Base-by-base conservation (phyloP, 2,888 invertebrate species). In the Odontocolon sp. region DNA sequence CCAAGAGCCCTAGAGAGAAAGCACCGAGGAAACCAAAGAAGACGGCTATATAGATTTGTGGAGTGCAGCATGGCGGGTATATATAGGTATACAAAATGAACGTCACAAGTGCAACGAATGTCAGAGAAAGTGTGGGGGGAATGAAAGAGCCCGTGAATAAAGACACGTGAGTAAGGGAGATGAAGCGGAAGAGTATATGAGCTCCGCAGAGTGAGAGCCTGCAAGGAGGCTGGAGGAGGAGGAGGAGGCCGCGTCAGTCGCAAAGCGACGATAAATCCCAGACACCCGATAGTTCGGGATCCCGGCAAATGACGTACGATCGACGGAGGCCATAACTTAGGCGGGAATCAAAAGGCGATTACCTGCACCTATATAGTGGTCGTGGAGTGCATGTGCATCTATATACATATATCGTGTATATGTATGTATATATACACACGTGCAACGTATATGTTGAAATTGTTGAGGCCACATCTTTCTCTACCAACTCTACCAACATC, bases 261-360 rank as follows among this genome's bases (percentile, higher is more conserved):
- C 72, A 75, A 72, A 50, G 40, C 76, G 54, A 76, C 59, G 70
- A 72, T 61, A 74, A 72, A 74, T 78, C 77, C 63, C 52, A 64
- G 50, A 75, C 76, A 78, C 78, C 79, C 80, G 81, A 82, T 83
- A 82, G 81, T 82, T 84, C 78, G 81, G 76, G 68, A 69, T 77
- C 64, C 74, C 70, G 72, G 71, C 77, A 67, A 82, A 84, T 83
- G 84, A 85, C 80, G 84, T 82, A 83, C 82, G 80, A 82, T 82
- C 83, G 82, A 84, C 85, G 68, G 69, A 73, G 82, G 77, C 82
- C 81, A 83, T 85, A 82, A 85, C 80, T 85, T 81, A 80, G 79
- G 80, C 78, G 82, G 59, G 80, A 85, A 83, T 85, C 85, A 85
- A 85, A 83, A 83, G 84, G 54, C 81, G 83, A 85, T 85, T 85